Percentiles rank a stretch among this genome's conserved stretches.
Evolutionary conservation across 2,797 vertebrate genomes (phyloP).

Genomic region (Halcyon smyrnensis): DNA sequence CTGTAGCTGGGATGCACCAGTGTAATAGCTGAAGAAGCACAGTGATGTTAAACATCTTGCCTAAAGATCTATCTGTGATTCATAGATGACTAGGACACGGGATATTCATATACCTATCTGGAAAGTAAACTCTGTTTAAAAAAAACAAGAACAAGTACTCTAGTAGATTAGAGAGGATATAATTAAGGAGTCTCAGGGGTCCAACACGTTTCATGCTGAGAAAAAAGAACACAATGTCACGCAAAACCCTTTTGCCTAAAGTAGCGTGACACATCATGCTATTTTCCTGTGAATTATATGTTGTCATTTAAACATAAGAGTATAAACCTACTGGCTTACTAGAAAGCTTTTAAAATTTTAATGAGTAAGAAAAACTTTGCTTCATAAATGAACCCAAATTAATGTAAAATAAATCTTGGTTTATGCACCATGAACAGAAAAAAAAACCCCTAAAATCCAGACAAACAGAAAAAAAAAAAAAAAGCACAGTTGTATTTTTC

Average conservation of each 20-base stretch:
- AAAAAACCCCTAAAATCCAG: too few relatives aligned
- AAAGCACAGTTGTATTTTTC: slow-evolving; percentile 19
- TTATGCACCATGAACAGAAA: background rate
- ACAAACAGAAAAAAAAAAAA: background rate
- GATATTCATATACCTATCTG: slow-evolving; percentile 8
- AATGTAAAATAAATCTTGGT: slow-evolving; percentile 70
- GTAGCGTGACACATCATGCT: slow-evolving; percentile 13
- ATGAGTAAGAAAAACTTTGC: slow-evolving; percentile 49
- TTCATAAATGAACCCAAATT: slow-evolving; percentile 69
- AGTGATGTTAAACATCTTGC: background rate
- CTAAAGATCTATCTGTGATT: background rate
- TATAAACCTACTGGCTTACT: slow-evolving; percentile 29
- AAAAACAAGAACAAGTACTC: background rate
- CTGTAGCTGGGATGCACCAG: background rate
- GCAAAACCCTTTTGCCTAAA: background rate
- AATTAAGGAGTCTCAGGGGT: slow-evolving; percentile 39
- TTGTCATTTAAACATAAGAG: slow-evolving; percentile 71
- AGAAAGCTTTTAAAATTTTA: slow-evolving; percentile 60
- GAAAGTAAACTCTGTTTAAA: background rate
- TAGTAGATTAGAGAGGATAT: slow-evolving; percentile 29
- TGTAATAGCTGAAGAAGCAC: background rate
- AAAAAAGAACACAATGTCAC: background rate
- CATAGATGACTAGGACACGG: background rate
- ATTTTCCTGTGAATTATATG: slow-evolving; percentile 63
- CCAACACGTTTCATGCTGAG: slow-evolving; percentile 12